Base-by-base conservation (phyloP, 1,140 invertebrate species). In the Lysiphlebus fabarum region DNA sequence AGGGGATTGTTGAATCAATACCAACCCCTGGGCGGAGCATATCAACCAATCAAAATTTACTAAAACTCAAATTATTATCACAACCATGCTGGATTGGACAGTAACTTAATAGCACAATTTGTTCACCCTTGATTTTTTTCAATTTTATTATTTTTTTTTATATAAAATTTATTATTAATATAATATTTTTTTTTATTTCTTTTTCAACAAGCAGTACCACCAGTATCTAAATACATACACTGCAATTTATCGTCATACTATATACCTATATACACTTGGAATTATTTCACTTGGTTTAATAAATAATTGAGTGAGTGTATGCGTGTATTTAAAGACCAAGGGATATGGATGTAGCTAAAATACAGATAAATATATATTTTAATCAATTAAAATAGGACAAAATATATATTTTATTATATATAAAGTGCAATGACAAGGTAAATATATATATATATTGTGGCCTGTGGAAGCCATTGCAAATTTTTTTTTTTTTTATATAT, bases 171-270 rank as follows among this genome's bases (percentile, higher is more conserved):
- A 17, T 17, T 17, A 17, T 17, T 17, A 17, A 1, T 17, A 26
- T 26, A 2, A 26, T 26, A 26, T 26, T 26, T 26, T 26, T 4
- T 26, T 26, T 26, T 2, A 2, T 26, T 26, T 26, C 17, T 26
- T 26, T 26, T 26, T 26, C 17, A 26, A 26, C 17, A 26, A 26
- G 17, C 50, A n/a, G 6, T 7, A 36, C 7, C 37, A 37, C 43
- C 50, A 9, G 5, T 50, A 53, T 14, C 42, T 10, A n/a, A 36
- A 42, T 33, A 11, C n/a, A 61, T 61, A 36, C 65, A 45, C 74
- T 71, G 72, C 63, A 66, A 67, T 70, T 75, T 70, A 73, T 72
- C 68, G 69, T 70, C 71, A 69, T 68, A n/a, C n/a, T n/a, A n/a
- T n/a, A n/a, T n/a, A n/a, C n/a, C n/a, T n/a, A n/a, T n/a, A n/a